Conservation (phyloP, 2,888 invertebrate genomes). For the Tenodera sinensis region DNA sequence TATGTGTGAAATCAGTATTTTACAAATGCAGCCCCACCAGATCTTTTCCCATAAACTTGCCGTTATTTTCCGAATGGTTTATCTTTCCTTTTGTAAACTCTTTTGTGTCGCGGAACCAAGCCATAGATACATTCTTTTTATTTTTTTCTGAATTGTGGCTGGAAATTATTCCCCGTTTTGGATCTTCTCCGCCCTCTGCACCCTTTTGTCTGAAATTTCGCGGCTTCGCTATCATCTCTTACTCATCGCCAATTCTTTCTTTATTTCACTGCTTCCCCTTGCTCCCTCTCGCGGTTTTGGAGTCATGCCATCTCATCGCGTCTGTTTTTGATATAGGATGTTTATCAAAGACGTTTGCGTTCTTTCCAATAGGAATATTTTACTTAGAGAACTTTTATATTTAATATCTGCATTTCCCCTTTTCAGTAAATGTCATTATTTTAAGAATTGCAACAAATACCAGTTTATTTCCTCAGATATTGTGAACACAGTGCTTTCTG, state of each 20-base stretch:
- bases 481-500: no score
- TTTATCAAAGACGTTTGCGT: neutral
- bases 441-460: neutral
- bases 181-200: neutral
- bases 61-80: neutral
- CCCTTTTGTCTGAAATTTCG: conserved; percentile 6
- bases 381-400: neutral
- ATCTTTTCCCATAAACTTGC: neutral
- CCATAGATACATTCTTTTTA: neutral
- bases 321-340: neutral
- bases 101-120: neutral
- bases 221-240: conserved; percentile 20
- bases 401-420: neutral
- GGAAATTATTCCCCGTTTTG: neutral
- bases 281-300: conserved; percentile 21
- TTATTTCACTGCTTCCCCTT: conserved; percentile 12
- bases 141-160: neutral
- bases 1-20: neutral
- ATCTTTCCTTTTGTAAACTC: neutral
- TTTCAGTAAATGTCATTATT: neutral
- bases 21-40: neutral
- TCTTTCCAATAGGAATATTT: neutral
- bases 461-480: no score
- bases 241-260: conserved; percentile 31
- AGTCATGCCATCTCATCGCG: conserved; percentile 19